phyloP scores from a whole-genome alignment of 2,113 vertebrate species.

The Pitta sordida region DNA sequence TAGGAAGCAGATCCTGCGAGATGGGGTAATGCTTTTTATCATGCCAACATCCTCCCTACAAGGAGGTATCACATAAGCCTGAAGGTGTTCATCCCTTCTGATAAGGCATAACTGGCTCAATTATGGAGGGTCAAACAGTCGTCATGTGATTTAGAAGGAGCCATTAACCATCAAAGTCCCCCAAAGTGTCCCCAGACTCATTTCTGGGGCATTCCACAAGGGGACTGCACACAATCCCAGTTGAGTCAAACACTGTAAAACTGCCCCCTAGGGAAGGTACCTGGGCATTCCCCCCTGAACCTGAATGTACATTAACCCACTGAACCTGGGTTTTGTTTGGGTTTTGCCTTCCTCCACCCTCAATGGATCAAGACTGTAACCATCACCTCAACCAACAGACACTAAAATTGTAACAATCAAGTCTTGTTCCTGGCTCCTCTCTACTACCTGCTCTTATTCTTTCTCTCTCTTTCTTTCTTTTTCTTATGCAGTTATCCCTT shows the following conservation, averaged over 20 bases:
- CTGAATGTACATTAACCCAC: neutral
- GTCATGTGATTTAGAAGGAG: neutral
- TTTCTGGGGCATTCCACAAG: neutral
- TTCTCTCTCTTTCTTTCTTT: neutral
- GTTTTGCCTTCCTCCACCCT: neutral
- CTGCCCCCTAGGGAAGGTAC: no score
- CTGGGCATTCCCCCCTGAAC: neutral
- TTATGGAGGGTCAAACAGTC: neutral
- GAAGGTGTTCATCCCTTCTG: neutral
- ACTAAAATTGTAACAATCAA: neutral
- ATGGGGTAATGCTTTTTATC: no score
- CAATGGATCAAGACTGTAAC: neutral
- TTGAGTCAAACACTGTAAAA: neutral
- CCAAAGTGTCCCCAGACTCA: neutral
- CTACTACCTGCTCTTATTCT: neutral
- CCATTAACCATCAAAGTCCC: neutral
- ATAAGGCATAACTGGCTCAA: neutral
- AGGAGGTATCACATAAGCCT: neutral
- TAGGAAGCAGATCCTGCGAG: neutral
- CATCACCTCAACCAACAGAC: neutral
- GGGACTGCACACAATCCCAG: neutral
- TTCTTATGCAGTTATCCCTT: neutral
- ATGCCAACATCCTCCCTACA: no score
- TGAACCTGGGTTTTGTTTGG: neutral
- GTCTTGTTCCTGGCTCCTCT: neutral